Evolutionary conservation across 2,113 vertebrate species (phyloP).

Genomic region (Lathamus discolor): DNA sequence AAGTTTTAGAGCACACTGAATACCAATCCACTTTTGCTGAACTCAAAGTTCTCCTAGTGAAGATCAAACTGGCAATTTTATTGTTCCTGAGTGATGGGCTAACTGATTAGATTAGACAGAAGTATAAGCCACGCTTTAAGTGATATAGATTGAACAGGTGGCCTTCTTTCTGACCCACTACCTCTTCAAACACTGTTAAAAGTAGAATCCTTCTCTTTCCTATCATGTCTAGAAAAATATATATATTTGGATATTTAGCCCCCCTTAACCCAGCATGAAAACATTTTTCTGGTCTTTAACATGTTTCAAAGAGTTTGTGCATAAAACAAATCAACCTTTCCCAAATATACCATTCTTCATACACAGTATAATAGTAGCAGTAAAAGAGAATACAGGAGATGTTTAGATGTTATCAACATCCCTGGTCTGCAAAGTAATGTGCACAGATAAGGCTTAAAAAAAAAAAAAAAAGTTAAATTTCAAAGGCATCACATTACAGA

Average conservation of each 20-base stretch:
- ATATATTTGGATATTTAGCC: not conserved
- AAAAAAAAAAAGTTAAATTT: not conserved
- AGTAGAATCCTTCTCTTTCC: not conserved
- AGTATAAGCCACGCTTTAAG: not conserved
- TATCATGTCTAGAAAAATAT: not conserved
- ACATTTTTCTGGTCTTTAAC: not conserved
- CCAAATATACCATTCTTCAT: not conserved
- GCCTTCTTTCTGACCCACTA: not conserved
- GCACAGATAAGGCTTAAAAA: not conserved
- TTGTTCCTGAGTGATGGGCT: not conserved
- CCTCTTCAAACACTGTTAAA: not conserved
- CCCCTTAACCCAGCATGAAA: not conserved
- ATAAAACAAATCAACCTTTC: not conserved
- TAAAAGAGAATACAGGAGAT: not conserved
- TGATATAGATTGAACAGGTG: not conserved
- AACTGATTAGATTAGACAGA: slow-evolving; percentile 30
- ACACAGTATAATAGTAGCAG: not conserved
- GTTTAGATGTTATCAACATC: not conserved
- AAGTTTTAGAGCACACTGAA: not conserved
- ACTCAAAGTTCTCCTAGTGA: not conserved
- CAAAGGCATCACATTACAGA: not conserved
- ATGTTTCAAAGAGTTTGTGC: not conserved
- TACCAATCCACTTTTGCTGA: not conserved
- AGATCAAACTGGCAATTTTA: not conserved
- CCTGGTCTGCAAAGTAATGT: not conserved